Evolutionary conservation across 2,888 invertebrate genomes (phyloP).

Genomic region (Atrina japonica): DNA sequence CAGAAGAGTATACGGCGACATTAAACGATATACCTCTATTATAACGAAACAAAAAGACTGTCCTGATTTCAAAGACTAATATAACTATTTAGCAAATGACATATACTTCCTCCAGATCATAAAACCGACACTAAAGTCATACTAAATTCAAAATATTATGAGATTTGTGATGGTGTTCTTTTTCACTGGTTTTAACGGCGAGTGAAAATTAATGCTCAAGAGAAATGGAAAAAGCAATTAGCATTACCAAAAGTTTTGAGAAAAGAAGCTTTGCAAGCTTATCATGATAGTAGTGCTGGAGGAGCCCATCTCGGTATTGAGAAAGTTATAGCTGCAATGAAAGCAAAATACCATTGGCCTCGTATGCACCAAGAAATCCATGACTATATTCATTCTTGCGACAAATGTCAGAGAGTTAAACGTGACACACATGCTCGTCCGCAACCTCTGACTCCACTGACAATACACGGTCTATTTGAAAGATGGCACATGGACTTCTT

Average conservation of each 20-base stretch:
- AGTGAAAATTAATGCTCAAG: neutral
- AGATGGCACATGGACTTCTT: constrained; percentile 28
- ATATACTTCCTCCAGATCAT: constrained; percentile 22
- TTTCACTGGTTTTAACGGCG: constrained; percentile 34
- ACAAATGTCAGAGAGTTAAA: constrained; percentile 36
- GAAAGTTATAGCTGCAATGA: constrained; percentile 22
- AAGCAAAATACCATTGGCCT: constrained; percentile 34
- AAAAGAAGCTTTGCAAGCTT: constrained; percentile 20
- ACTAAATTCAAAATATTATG: constrained; percentile 12
- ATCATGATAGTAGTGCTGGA: constrained; percentile 34
- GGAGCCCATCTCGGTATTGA: constrained; percentile 31
- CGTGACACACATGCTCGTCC: neutral
- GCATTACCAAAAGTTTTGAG: constrained; percentile 25
- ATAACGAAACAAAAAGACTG: constrained; percentile 15
- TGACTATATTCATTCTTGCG: constrained; percentile 36
- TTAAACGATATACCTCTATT: neutral
- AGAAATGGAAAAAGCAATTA: constrained; percentile 22
- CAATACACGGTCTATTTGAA: constrained; percentile 19
- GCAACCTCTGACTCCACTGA: constrained; percentile 15
- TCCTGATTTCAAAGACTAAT: constrained; percentile 10
- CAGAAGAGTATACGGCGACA: too few relatives aligned
- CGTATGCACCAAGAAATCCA: constrained; percentile 30
- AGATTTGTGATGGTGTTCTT: constrained; percentile 24
- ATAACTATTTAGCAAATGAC: constrained; percentile 2
- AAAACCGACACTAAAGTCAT: neutral